Evolutionary conservation across 2,888 invertebrate species (phyloP), one percentile per base, ranked within the genome.

Genomic region (Hirtodrosophila histrioides): DNA sequence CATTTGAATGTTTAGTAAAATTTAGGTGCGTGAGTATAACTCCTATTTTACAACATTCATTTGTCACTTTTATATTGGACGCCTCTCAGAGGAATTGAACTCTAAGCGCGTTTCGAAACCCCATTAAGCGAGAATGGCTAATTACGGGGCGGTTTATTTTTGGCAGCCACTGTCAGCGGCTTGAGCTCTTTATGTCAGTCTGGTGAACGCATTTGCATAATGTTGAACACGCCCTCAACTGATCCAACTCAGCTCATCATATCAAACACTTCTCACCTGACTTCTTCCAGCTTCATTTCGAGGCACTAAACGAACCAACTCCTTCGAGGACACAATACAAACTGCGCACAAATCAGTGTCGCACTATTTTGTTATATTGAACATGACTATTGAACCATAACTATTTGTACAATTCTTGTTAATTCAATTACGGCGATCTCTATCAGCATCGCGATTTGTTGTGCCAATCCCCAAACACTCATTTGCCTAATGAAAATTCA

Each of bases 111-210:
- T 50, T 46, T 46, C 43, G 40, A 40, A 51, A 49, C 40, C 64
- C 56, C 63, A 80, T 78, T 82, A 72, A 54, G 56, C 63, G 68
- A 60, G 56, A 66, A 45, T 70, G 54, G 39, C 69, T 83, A 82
- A 82, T 82, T 83, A 76, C 51, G 50, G 39, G 37, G 10, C 5
- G 36, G 65, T 65, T 74, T 74, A 73, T 67, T 74, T 86, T 83
- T 69, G 81, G 58, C 80, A 77, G 33, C 12, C 10, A 49, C 29
- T 51, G 48, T 63, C 64, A 68, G 55, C 23, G 33, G 35, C 11
- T 51, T 57, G 45, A 33, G n/a, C 65, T 29, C 36, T 40, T 49
- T 60, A 27, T 55, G 31, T 1, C 3, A 7, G 31, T 31, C 31
- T 31, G 7, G 31, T n/a, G 12, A 12, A 44, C 23, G 2, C 40